These are phyloP conservation scores for Entosphenus tridentatus DNA, from an alignment of 2,113 vertebrate species.

Conservation along the genomic window DNA sequence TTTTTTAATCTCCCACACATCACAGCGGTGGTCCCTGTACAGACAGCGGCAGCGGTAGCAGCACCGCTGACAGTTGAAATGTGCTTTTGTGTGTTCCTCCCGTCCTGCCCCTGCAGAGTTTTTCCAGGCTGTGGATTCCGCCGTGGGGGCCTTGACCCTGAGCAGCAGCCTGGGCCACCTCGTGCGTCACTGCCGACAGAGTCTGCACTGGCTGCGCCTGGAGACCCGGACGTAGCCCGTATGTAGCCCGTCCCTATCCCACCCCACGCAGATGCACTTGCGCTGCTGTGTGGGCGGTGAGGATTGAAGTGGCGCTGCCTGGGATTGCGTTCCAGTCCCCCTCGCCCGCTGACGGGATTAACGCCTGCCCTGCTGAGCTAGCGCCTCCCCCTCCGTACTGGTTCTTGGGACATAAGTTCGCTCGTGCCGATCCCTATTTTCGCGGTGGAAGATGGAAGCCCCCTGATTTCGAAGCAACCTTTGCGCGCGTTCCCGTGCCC, in stretches of 20 bases:
- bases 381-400: no score
- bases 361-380: no score
- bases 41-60: neutral
- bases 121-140: neutral
- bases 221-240: neutral
- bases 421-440: no score
- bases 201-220: conserved; percentile 1
- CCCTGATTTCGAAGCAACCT: no score
- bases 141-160: neutral
- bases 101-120: neutral
- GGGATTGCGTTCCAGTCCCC: no score
- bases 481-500: no score
- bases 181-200: neutral
- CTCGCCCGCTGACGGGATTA: no score
- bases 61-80: neutral
- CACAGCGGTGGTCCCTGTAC: neutral
- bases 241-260: neutral
- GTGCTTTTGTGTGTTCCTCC: neutral
- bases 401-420: no score
- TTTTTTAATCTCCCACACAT: neutral
- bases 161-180: conserved; percentile 2
- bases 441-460: no score
- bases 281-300: no score
- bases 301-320: no score
- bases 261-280: no score